These are phyloP conservation scores for Luidia sarsii DNA, from an alignment of 53 echinoderm and acorn worm genomes.

Conservation along the genomic window DNA sequence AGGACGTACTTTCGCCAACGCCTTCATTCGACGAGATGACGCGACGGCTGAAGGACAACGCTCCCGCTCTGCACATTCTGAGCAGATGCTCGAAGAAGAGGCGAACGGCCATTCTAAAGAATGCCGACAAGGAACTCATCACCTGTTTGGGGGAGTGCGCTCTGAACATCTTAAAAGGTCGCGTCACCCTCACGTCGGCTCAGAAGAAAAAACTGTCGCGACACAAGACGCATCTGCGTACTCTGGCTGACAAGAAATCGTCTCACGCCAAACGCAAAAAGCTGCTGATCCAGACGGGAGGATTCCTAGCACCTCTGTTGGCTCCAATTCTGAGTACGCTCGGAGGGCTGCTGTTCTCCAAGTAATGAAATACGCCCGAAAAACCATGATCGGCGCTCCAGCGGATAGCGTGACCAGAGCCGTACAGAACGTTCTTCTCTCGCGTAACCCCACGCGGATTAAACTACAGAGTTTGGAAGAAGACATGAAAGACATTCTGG, in stretches of 20 bases:
- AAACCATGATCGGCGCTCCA: conserved; percentile 36
- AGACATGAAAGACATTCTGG: conserved; percentile 13
- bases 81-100: conserved; percentile 33
- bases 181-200: neutral
- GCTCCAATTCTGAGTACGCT: conserved; percentile 20
- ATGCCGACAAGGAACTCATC: neutral
- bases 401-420: neutral
- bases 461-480: conserved; percentile 5
- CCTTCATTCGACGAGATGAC: neutral
- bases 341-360: neutral
- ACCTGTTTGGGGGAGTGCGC: conserved; percentile 62
- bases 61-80: conserved; percentile 35
- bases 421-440: conserved; percentile 20
- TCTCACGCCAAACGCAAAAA: conserved; percentile 26
- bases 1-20: neutral
- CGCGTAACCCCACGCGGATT: conserved; percentile 6
- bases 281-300: conserved; percentile 26
- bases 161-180: conserved; percentile 4
- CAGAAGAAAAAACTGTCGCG: conserved; percentile 20
- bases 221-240: conserved; percentile 4
- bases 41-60: neutral
- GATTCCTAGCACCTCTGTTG: conserved; percentile 30
- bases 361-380: conserved; percentile 35
- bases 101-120: neutral
- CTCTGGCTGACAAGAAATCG: conserved; percentile 15